These are phyloP conservation scores for Micromussa lordhowensis DNA, from an alignment of 92 coral and sea anemone species.

Conservation along the genomic window DNA sequence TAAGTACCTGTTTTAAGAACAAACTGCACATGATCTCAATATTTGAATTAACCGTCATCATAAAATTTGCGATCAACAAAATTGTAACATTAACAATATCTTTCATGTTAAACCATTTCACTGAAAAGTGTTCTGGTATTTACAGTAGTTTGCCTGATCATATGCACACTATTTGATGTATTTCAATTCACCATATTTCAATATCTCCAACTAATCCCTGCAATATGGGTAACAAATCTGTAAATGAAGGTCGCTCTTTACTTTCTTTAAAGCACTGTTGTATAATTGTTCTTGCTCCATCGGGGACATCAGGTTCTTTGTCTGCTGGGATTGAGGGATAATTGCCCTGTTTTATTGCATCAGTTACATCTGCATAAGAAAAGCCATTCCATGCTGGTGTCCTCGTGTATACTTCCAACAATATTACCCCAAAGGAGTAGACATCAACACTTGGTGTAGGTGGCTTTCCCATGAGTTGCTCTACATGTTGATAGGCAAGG, in stretches of 20 bases:
- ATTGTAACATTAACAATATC: too few species aligned
- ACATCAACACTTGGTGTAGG: constrained; percentile 25
- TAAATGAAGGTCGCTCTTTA: constrained; percentile 9
- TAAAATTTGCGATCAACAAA: too few species aligned
- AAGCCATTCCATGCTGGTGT: constrained; percentile 6
- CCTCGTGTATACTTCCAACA: constrained; percentile 9
- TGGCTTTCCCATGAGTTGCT: constrained; percentile 18
- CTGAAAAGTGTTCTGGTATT: too few species aligned
- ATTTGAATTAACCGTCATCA: too few species aligned
- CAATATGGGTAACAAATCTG: constrained; percentile 12
- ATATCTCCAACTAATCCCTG: constrained; percentile 4
- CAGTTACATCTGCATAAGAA: background rate
- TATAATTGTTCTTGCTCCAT: background rate
- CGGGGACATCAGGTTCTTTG: background rate
- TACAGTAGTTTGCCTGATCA: too few species aligned
- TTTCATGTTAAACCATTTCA: too few species aligned
- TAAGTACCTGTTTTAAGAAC: too few species aligned
- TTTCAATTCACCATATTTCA: constrained; percentile 28
- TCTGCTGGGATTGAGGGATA: background rate
- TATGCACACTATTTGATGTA: too few species aligned
- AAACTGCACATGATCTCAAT: too few species aligned
- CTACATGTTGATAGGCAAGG: constrained; percentile 42
- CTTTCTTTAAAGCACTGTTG: constrained; percentile 2
- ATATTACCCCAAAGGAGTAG: constrained; percentile 18
- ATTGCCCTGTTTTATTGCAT: background rate